phyloP scores from a whole-genome alignment of 2,797 vertebrate genomes.

The Sebastiscus albofasciatus region DNA sequence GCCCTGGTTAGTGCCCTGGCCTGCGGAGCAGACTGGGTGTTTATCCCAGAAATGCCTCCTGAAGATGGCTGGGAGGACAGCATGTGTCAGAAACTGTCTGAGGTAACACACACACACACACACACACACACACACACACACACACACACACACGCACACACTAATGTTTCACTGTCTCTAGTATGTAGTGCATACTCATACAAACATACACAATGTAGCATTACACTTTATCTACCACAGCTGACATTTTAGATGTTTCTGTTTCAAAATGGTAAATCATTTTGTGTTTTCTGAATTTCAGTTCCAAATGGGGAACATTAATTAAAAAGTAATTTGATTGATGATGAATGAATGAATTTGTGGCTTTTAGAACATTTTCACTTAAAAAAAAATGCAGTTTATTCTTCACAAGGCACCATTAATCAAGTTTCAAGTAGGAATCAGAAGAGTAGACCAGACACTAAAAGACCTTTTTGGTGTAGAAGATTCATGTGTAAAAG shows the following conservation, averaged over 20 bases:
- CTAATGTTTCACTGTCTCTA: not conserved
- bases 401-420: not conserved
- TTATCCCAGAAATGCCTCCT: slow-evolving; percentile 96
- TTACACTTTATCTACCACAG: not conserved
- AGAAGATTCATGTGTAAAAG: not conserved
- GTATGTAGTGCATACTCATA: not conserved
- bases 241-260: not conserved
- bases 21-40: slow-evolving; percentile 97
- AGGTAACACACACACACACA: slow-evolving; percentile 82
- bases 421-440: not conserved
- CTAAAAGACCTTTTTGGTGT: not conserved
- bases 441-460: not conserved
- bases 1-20: slow-evolving; percentile 95
- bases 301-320: not conserved
- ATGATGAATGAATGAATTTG: no score
- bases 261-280: not conserved
- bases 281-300: not conserved
- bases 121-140: slow-evolving; percentile 5
- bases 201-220: no score
- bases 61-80: slow-evolving; percentile 94
- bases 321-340: not conserved
- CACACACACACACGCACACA: not conserved
- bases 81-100: slow-evolving; percentile 94
- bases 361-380: no score
- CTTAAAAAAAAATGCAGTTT: not conserved